Evolutionary conservation across 2,888 invertebrate species (phyloP), one percentile per base, ranked within the genome.

Genomic region (Acheta domesticus): DNA sequence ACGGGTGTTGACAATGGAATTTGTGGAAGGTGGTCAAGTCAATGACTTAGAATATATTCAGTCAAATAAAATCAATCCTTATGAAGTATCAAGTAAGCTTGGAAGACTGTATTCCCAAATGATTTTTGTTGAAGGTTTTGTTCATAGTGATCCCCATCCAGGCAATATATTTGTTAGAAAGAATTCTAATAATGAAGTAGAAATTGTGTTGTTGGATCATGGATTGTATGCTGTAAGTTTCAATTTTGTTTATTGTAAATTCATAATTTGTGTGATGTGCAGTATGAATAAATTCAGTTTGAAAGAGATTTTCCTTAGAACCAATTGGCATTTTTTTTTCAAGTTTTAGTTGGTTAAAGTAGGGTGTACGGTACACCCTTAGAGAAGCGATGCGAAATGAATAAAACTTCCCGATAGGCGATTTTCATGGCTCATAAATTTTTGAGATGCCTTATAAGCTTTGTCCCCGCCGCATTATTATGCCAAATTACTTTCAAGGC

Each of bases 131-230:
- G 92, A 94, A 83, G 99, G 99, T 8, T 93, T 95, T 87, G 96
- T 99, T 21, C 99, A 99, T 86, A 96, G 97, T 85, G 99, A 99
- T 88, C 99, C 99, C 0, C 99, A 99, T 88, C 98, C 99, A 0
- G 99, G 99, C 36, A 98, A 98, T 87, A 95, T 98, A 83, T 88
- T 98, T 23, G 92, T 98, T 0, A 87, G 87, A 76, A 89, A 88
- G 80, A 90, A 91, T 82, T 85, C 86, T 75, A 86, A 87, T 79
- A 85, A 86, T 19, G 88, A 89, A 0, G 89, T 91, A 23, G 91
- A 96, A 84, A 91, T 99, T 50, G 91, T 94, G 80, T 89, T 99
- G 23, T 88, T 99, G 81, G 99, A 99, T 87, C 99, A 99, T 88
- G 99, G 99, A 76, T 90, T 99, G 80, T 99, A 99, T 89, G 95